A percentile compares a stretch with the other conserved stretches of the same genome.
These are phyloP conservation scores for Cuculus canorus DNA, from an alignment of 2,797 vertebrate genomes.

Conservation along the genomic window DNA sequence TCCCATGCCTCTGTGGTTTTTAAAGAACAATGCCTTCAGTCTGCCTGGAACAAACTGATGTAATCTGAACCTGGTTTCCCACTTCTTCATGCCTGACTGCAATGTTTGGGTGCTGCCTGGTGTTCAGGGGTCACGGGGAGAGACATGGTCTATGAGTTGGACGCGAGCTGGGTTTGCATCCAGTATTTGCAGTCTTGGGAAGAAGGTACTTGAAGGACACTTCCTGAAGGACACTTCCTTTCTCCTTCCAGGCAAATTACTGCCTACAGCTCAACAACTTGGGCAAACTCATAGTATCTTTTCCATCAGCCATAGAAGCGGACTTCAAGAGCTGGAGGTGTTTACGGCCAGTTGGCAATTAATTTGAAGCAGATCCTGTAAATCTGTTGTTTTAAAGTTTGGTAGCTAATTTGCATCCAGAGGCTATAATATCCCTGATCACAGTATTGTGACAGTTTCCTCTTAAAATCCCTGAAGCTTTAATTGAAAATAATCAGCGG, in stretches of 20 bases:
- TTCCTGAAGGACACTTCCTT: not conserved
- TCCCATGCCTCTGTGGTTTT: not conserved
- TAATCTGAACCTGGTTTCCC: not conserved
- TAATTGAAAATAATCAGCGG: constrained; percentile 62
- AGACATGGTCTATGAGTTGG: not conserved
- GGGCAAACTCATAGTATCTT: not conserved
- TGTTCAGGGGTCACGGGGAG: not conserved
- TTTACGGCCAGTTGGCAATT: constrained; percentile 45
- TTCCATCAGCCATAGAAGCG: not conserved
- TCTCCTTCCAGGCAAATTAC: not conserved
- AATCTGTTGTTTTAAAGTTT: constrained; percentile 58
- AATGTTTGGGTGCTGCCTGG: not conserved
- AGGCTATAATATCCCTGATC: constrained; percentile 63
- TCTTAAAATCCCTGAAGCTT: constrained; percentile 57
- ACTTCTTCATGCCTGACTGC: not conserved
- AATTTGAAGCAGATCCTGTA: constrained; percentile 49
- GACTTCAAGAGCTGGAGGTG: constrained; percentile 41
- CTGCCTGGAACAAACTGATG: not conserved
- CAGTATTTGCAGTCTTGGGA: not conserved
- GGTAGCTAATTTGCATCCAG: constrained; percentile 55
- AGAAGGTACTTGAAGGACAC: not conserved
- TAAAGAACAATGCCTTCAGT: not conserved
- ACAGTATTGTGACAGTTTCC: constrained; percentile 67
- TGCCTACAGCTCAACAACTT: not conserved
- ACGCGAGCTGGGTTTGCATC: not conserved